Percentiles rank a stretch among this genome's conserved stretches.
Evolutionary conservation across 2,113 vertebrate species (phyloP).

Genomic region (Muntiacus muntjak): DNA sequence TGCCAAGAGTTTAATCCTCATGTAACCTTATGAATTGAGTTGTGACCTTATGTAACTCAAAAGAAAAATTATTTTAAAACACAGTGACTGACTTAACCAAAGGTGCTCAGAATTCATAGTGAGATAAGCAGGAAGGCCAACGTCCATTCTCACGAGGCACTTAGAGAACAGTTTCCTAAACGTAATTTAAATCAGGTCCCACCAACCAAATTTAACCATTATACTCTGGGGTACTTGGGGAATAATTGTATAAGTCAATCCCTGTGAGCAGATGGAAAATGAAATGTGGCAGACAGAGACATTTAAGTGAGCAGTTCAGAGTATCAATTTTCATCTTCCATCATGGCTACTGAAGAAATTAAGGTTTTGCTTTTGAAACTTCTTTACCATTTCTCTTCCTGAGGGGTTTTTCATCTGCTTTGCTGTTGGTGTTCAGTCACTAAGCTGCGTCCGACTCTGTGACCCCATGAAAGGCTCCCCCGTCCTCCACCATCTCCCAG

Average conservation of each 20-base stretch:
- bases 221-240: neutral
- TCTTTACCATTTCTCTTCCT: constrained; percentile 13
- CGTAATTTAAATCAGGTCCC: neutral
- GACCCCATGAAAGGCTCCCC: neutral
- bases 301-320: neutral
- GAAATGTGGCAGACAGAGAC: neutral
- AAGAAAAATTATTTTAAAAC: neutral
- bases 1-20: neutral
- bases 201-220: neutral
- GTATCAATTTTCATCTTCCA: constrained; percentile 18
- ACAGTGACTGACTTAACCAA: neutral
- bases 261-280: neutral
- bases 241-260: neutral
- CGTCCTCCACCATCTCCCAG: neutral
- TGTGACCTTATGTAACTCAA: neutral
- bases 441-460: neutral
- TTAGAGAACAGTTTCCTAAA: neutral
- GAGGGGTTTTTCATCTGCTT: neutral
- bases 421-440: neutral
- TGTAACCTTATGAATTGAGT: neutral
- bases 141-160: neutral
- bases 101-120: neutral
- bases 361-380: constrained; percentile 22
- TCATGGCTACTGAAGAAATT: neutral
- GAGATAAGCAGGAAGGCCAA: neutral